Evolutionary conservation across 2,888 invertebrate genomes (phyloP).

Genomic region (Noctua janthe): DNA sequence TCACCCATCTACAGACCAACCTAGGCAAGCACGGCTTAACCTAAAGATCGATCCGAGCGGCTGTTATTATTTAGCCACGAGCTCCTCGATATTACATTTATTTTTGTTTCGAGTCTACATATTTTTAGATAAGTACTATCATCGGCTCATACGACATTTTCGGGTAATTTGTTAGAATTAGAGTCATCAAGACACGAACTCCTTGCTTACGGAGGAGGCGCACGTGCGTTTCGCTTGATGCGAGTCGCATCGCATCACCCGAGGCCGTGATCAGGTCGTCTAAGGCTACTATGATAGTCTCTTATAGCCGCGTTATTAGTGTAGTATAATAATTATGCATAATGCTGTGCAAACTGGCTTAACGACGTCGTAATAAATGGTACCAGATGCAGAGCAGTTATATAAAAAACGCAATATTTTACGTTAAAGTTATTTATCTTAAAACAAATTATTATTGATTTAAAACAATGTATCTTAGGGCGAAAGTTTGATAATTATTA

Average conservation of each 20-base stretch:
- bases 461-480: background rate
- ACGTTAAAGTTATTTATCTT: conserved; percentile 45
- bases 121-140: background rate
- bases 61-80: no score
- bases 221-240: background rate
- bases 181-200: background rate
- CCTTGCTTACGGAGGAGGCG: background rate
- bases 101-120: no score
- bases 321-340: background rate
- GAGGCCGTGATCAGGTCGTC: background rate
- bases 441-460: conserved; percentile 10
- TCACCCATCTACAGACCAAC: no score
- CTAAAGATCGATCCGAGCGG: no score
- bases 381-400: conserved; percentile 31
- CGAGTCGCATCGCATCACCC: background rate
- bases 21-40: no score
- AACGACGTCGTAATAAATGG: conserved; percentile 39
- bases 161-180: background rate
- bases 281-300: background rate
- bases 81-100: no score
- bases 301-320: conserved; percentile 3
- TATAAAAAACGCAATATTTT: conserved; percentile 22
- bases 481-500: background rate
- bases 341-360: conserved; percentile 14
- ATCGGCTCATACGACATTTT: background rate